phyloP scores from a whole-genome alignment of 2,797 vertebrate genomes.

The Danio kyathit region DNA sequence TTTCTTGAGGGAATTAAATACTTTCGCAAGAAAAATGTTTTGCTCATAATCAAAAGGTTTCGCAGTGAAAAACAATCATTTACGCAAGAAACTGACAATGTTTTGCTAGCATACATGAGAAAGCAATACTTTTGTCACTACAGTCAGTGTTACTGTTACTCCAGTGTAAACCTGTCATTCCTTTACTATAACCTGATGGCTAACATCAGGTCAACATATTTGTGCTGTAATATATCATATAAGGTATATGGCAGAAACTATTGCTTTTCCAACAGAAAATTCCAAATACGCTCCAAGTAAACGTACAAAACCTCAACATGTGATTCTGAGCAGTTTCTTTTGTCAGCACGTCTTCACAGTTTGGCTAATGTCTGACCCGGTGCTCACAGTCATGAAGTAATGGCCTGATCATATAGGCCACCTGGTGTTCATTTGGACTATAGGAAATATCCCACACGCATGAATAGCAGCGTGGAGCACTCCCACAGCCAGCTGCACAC shows the following conservation, averaged over 20 bases:
- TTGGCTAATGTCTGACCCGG: constrained; percentile 47
- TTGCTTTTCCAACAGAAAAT: not conserved
- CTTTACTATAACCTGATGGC: not conserved
- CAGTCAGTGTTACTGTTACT: not conserved
- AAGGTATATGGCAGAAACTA: not conserved
- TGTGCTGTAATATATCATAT: not conserved
- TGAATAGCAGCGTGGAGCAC: constrained; percentile 38
- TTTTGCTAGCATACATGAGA: too few relatives aligned
- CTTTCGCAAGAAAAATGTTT: not conserved
- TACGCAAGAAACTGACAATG: too few relatives aligned
- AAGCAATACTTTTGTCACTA: not conserved
- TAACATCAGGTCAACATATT: not conserved
- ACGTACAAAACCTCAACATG: not conserved
- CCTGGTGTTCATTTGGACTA: constrained; percentile 61
- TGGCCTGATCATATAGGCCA: constrained; percentile 55
- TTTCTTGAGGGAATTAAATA: not conserved
- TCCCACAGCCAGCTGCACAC: constrained; percentile 59
- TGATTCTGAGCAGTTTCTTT: constrained; percentile 15
- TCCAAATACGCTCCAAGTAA: not conserved
- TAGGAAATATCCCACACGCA: constrained; percentile 56
- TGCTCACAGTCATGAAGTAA: constrained; percentile 50
- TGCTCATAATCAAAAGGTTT: too few relatives aligned
- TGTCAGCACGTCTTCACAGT: constrained; percentile 44
- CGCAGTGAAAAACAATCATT: too few relatives aligned
- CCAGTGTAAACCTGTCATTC: not conserved